Evolutionary conservation across 2,797 vertebrate species (phyloP), one percentile per base, ranked within the genome.

Genomic region (Siniperca scherzeri): DNA sequence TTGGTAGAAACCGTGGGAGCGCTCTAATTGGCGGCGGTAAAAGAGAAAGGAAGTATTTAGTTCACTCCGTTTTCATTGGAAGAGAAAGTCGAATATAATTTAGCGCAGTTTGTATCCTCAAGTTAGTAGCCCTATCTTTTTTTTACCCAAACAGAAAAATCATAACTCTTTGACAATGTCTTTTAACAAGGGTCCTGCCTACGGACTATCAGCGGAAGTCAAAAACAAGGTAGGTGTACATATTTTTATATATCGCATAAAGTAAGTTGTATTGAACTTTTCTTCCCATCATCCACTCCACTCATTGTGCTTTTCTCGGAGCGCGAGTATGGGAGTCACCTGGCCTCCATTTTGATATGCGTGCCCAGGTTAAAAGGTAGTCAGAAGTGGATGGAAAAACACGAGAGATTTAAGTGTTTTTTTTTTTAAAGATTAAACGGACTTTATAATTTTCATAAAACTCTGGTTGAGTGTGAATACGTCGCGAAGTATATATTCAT

Each of bases 181-280:
- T 57, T 96, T 96, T 57, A 95, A 92, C 91, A 95, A 52, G 87
- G 96, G 95, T 74, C 95, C 95, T 42, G 70, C 91, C 40, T 96
- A 95, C 62, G 96, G 96, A 19, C 88, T 96, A 75, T 94, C 95
- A 17, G 96, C 96, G 14, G 96, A 96, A 82, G 95, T 96, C 5
- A 96, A 93, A 82, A 96, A 91, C 87, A 96, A 95, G 94, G 96
- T 96, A 87, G 3, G 94, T 81, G 19, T 40, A 0, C 3, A 3
- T 56, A 3, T 19, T 44, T 55, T 33, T 25, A 33, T 5, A 5
- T 2, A 2, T 38, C 5, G 25, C 6, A 7, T 4, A 56, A 55
- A 60, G 9, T 57, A 1, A 53, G 7, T 46, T 10, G 16, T 9
- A 2, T 36, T 22, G 21, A 87, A 80, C 68, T 81, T 85, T 76